These are phyloP conservation scores for Aleiodes sp. DNA, from an alignment of 1,140 invertebrate genomes.

Conservation along the genomic window DNA sequence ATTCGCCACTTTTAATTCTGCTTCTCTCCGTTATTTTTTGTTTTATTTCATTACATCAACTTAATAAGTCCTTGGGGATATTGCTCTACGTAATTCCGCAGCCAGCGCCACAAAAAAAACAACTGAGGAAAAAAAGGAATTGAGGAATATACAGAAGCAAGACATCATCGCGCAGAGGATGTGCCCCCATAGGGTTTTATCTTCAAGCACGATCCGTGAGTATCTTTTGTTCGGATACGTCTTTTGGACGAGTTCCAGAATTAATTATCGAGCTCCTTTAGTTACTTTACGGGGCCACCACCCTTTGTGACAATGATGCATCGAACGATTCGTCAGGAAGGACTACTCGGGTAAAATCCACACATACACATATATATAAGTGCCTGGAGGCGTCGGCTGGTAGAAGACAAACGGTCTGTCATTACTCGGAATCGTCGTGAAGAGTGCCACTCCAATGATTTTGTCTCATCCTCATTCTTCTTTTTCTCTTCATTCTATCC, in stretches of 20 bases:
- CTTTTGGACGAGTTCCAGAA: slow-evolving; percentile 18
- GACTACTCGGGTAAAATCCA: background rate
- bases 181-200: background rate
- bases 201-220: background rate
- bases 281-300: slow-evolving; percentile 1
- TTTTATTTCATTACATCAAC: background rate
- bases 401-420: slow-evolving; percentile 18
- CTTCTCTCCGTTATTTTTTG: slow-evolving; percentile 25
- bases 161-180: slow-evolving; percentile 7
- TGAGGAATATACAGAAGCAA: slow-evolving; percentile 10
- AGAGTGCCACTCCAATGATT: background rate
- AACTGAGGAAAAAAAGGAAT: no score
- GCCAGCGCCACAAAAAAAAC: no score
- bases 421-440: slow-evolving; percentile 22
- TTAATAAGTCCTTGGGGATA: background rate
- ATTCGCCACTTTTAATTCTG: slow-evolving; percentile 22
- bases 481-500: background rate
- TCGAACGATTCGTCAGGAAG: slow-evolving; percentile 24
- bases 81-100: slow-evolving; percentile 16
- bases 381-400: slow-evolving; percentile 1
- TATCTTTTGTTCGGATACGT: background rate
- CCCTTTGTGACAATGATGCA: slow-evolving; percentile 18
- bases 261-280: slow-evolving; percentile 26
- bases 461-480: background rate
- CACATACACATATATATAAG: no score